Conservation (phyloP, 2,797 vertebrate genomes). For the Salmo trutta region DNA sequence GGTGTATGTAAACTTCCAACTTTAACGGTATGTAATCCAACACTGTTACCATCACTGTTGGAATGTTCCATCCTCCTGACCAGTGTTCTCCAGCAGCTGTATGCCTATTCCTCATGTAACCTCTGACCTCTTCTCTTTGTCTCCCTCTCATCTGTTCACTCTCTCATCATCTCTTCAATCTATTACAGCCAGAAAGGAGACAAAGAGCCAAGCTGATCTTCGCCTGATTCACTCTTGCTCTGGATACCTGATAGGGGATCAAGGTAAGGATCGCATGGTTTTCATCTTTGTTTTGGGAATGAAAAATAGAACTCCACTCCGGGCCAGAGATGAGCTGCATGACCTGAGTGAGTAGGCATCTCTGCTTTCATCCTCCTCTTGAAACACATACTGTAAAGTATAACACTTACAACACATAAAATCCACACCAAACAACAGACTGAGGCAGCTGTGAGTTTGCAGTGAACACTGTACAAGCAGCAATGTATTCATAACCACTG, state of each 20-base stretch:
- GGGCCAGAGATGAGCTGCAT: conserved; percentile 35
- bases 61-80: background rate
- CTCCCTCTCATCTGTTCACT: conserved; percentile 37
- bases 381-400: conserved; percentile 13
- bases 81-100: conserved; percentile 44
- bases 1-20: too few relatives aligned
- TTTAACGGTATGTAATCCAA: conserved; percentile 7
- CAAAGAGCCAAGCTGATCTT: conserved; percentile 17
- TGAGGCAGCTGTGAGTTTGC: background rate
- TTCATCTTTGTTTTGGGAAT: conserved; percentile 51
- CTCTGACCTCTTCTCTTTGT: conserved; percentile 50
- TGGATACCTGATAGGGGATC: conserved; percentile 37
- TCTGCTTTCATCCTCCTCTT: conserved; percentile 35
- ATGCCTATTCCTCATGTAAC: conserved; percentile 36
- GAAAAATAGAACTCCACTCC: conserved; percentile 47
- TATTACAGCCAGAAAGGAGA: conserved; percentile 25
- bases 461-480: conserved; percentile 18
- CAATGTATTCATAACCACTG: background rate
- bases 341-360: conserved; percentile 24
- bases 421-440: background rate
- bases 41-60: conserved; percentile 14
- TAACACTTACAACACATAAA: background rate
- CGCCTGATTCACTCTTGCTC: conserved; percentile 30
- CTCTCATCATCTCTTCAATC: background rate
- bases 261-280: background rate